Percentiles rank a stretch among this genome's conserved stretches.
These are phyloP conservation scores for Trachelus troglodyta DNA, from an alignment of 2,888 invertebrate species.

Conservation along the genomic window DNA sequence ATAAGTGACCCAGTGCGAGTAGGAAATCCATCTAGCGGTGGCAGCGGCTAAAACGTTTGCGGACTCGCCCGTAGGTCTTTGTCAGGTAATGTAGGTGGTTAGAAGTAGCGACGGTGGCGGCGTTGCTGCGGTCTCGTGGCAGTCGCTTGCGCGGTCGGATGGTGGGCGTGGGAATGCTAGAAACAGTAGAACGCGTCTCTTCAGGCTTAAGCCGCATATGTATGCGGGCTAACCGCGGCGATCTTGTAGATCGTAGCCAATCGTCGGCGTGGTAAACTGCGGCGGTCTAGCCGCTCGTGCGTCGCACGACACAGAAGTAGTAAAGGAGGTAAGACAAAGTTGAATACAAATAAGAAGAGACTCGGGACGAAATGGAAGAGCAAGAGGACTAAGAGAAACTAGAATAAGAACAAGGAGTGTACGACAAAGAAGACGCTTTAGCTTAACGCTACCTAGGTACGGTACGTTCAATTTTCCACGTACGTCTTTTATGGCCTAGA, in stretches of 20 bases:
- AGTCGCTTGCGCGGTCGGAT: slow-evolving; percentile 27
- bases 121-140: slow-evolving; percentile 30
- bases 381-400: background rate
- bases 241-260: slow-evolving; percentile 11
- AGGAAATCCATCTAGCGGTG: slow-evolving; percentile 2
- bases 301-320: background rate
- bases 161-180: slow-evolving; percentile 51
- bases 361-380: background rate
- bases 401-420: background rate
- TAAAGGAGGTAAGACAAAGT: background rate
- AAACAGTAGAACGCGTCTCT: slow-evolving; percentile 33
- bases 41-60: background rate
- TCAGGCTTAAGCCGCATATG: slow-evolving; percentile 12
- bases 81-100: slow-evolving; percentile 44
- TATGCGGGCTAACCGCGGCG: slow-evolving; percentile 10
- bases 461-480: background rate
- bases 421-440: background rate
- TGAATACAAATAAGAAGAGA: background rate
- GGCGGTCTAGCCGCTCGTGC: background rate
- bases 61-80: slow-evolving; percentile 7
- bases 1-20: background rate
- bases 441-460: background rate
- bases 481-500: background rate
- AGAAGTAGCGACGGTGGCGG: slow-evolving; percentile 16
- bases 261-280: background rate